Conservation (phyloP, 1,140 invertebrate species). For the Rhynchophorus ferrugineus region DNA sequence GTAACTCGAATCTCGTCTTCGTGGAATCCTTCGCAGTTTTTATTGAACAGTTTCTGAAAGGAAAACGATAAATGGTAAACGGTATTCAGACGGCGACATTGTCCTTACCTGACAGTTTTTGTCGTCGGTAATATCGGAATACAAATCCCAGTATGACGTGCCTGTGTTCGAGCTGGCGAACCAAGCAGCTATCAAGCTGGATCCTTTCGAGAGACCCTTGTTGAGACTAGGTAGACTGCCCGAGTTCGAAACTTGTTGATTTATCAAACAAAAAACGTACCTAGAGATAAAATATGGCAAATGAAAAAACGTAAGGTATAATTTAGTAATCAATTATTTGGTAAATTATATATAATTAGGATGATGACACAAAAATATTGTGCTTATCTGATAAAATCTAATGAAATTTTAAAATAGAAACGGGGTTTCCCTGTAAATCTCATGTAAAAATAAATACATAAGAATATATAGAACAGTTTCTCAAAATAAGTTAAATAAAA, state of each 20-base stretch:
- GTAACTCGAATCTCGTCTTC: slow-evolving; percentile 72
- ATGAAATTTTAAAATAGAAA: too few species aligned
- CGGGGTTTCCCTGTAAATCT: too few species aligned
- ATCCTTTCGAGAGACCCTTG: slow-evolving; percentile 57
- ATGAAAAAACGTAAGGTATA: too few species aligned
- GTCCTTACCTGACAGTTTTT: slow-evolving; percentile 49
- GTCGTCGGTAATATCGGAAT: slow-evolving; percentile 46
- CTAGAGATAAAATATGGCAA: slow-evolving; percentile 23
- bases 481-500: too few species aligned
- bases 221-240: slow-evolving; percentile 51
- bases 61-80: slow-evolving; percentile 7
- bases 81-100: too few species aligned
- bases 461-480: too few species aligned
- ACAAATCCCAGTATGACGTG: slow-evolving; percentile 51
- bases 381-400: too few species aligned
- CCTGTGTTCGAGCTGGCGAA: slow-evolving; percentile 52
- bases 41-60: slow-evolving; percentile 60
- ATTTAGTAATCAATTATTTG: too few species aligned
- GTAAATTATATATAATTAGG: too few species aligned
- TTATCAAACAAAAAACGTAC: slow-evolving; percentile 69
- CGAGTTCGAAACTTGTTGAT: slow-evolving; percentile 48
- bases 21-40: slow-evolving; percentile 65
- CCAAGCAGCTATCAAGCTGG: slow-evolving; percentile 64
- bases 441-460: too few species aligned
- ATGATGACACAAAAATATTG: too few species aligned